A percentile compares a stretch with the other conserved stretches of the same genome.
These are phyloP conservation scores for Drosophila virilis DNA, from an alignment of 1,140 invertebrate species.

Conservation along the genomic window DNA sequence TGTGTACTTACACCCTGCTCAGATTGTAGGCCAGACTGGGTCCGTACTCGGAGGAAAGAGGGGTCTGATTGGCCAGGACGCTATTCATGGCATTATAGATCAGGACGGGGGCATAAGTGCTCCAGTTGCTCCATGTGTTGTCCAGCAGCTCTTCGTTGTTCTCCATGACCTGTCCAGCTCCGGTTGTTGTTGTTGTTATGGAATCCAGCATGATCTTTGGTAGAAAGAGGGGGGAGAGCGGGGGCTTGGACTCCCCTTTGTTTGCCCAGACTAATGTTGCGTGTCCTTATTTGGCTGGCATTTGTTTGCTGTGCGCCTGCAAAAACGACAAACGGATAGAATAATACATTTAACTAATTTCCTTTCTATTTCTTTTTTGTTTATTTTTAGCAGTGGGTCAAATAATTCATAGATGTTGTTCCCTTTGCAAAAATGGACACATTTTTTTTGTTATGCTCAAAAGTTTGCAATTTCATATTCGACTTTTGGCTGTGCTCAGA, in stretches of 20 bases:
- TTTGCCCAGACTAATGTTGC: slow-evolving; percentile 64
- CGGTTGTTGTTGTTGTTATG: too few relatives aligned
- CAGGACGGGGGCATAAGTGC: slow-evolving; percentile 54
- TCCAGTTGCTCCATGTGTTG: slow-evolving; percentile 63
- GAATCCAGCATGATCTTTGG: background rate
- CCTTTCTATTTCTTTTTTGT: slow-evolving; percentile 1
- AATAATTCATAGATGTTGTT: slow-evolving; percentile 8
- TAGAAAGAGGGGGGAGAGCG: too few relatives aligned
- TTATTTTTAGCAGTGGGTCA: background rate
- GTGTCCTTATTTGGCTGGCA: slow-evolving; percentile 74
- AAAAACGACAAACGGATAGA: slow-evolving; percentile 40
- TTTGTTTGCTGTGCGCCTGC: slow-evolving; percentile 59
- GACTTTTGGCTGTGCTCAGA: too few relatives aligned
- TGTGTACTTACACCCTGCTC: slow-evolving; percentile 54
- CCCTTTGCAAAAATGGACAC: background rate
- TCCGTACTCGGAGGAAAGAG: slow-evolving; percentile 40
- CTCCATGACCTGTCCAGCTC: slow-evolving; percentile 12
- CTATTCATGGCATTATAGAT: slow-evolving; percentile 65
- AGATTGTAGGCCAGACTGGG: slow-evolving; percentile 49
- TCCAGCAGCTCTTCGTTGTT: slow-evolving; percentile 49
- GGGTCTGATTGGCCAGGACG: slow-evolving; percentile 62
- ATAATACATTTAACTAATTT: slow-evolving; percentile 63
- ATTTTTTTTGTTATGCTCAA: too few relatives aligned
- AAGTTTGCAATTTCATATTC: too few relatives aligned
- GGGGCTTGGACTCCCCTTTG: slow-evolving; percentile 2